These are phyloP conservation scores for Parauchenoglanis punctatus DNA, from an alignment of 2,797 vertebrate species.

Conservation along the genomic window DNA sequence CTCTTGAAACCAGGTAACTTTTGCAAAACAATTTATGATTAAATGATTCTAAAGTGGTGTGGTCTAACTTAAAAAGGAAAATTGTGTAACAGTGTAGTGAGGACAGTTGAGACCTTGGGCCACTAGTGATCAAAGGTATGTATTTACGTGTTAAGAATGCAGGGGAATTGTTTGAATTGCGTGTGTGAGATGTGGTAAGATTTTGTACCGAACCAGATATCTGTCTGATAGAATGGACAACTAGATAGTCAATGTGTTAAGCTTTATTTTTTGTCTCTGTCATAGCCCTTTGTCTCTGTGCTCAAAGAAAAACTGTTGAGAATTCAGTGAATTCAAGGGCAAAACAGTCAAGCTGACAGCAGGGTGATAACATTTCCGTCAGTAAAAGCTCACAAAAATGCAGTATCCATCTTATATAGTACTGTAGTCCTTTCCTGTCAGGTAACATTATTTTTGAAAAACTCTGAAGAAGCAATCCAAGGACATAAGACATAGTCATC, in stretches of 20 bases:
- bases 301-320: neutral
- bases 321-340: slow-evolving; percentile 33
- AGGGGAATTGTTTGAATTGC: neutral
- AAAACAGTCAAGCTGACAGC: slow-evolving; percentile 25
- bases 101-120: neutral
- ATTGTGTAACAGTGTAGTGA: neutral
- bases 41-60: neutral
- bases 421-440: slow-evolving; percentile 17
- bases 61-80: neutral
- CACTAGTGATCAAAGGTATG: neutral
- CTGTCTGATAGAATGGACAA: neutral
- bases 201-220: neutral
- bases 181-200: neutral
- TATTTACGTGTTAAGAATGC: neutral
- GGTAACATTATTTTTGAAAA: slow-evolving; percentile 18
- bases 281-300: slow-evolving; percentile 12
- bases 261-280: neutral
- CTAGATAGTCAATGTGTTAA: slow-evolving; percentile 11
- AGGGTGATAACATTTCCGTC: slow-evolving; percentile 23
- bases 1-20: too few species aligned
- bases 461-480: neutral
- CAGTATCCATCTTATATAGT: slow-evolving; percentile 36
- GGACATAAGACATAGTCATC: neutral
- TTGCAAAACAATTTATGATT: neutral
- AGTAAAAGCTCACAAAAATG: slow-evolving; percentile 33